Evolutionary conservation across 2,888 invertebrate genomes (phyloP).

Genomic region (Sphinx pinastri): DNA sequence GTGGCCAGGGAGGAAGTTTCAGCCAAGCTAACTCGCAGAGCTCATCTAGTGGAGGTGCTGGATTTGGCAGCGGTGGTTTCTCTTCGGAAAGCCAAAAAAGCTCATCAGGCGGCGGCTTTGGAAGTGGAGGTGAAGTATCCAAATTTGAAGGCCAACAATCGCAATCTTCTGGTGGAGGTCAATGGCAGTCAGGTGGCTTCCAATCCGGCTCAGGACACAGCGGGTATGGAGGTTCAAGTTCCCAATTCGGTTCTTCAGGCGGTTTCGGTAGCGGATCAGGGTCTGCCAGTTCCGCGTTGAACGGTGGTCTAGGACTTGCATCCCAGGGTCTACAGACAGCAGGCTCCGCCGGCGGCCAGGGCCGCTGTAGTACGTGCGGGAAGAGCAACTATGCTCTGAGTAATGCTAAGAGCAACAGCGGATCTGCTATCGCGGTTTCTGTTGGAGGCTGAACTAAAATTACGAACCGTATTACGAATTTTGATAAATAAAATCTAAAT

Average conservation of each 20-base stretch:
- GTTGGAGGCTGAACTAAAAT: slow-evolving; percentile 59
- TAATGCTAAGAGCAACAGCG: slow-evolving; percentile 71
- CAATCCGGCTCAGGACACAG: slow-evolving; percentile 31
- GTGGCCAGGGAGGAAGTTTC: slow-evolving; percentile 21
- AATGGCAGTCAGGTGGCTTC: slow-evolving; percentile 31
- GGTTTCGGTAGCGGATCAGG: slow-evolving; percentile 32
- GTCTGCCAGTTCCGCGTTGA: slow-evolving; percentile 49
- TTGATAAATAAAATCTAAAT: background rate
- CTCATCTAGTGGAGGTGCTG: slow-evolving; percentile 11
- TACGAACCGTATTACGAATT: background rate
- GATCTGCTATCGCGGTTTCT: slow-evolving; percentile 71
- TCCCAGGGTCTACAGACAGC: slow-evolving; percentile 61
- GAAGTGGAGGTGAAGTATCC: background rate
- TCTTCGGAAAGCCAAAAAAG: slow-evolving; percentile 12
- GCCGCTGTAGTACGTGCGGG: slow-evolving; percentile 66
- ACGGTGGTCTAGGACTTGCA: slow-evolving; percentile 64
- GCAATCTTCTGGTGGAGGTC: slow-evolving; percentile 31
- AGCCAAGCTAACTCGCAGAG: background rate
- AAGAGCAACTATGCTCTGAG: slow-evolving; percentile 70
- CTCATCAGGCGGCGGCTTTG: slow-evolving; percentile 19
- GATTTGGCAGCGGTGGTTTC: slow-evolving; percentile 22
- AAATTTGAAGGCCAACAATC: slow-evolving; percentile 22
- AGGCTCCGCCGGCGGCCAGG: slow-evolving; percentile 27
- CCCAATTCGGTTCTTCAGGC: background rate
- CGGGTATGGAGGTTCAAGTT: slow-evolving; percentile 32